These are phyloP conservation scores for Phrynocephalus forsythii DNA, from an alignment of 2,797 vertebrate species.

Conservation along the genomic window DNA sequence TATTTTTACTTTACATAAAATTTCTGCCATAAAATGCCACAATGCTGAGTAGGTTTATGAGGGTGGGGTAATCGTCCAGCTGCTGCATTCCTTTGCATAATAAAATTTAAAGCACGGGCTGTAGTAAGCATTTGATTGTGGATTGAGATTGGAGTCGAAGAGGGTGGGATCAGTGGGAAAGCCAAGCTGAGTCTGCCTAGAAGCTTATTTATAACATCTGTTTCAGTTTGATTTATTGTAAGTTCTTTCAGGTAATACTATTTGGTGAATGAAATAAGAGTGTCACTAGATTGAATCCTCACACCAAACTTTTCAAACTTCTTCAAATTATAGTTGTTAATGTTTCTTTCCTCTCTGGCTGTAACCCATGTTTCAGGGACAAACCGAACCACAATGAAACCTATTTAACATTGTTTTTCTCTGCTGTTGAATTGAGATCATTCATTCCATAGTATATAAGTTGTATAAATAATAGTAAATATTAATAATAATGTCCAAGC, in stretches of 20 bases:
- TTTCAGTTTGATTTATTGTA: too few relatives aligned
- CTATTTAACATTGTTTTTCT: neutral
- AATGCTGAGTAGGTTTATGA: slow-evolving; percentile 66
- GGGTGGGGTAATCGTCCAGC: slow-evolving; percentile 61
- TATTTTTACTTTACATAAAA: neutral
- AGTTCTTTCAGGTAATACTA: too few relatives aligned
- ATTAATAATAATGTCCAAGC: neutral
- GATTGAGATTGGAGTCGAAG: neutral
- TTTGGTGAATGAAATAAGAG: too few relatives aligned
- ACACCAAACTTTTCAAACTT: neutral
- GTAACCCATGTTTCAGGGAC: neutral
- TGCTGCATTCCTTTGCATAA: slow-evolving; percentile 76
- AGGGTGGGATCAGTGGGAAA: too few relatives aligned
- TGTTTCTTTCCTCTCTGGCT: neutral
- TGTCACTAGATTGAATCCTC: too few relatives aligned
- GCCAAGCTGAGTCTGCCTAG: too few relatives aligned
- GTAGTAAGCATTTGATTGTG: neutral
- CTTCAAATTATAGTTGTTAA: neutral
- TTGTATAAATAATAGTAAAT: too few relatives aligned
- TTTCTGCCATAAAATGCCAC: neutral
- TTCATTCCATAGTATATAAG: too few relatives aligned
- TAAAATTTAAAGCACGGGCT: slow-evolving; percentile 67
- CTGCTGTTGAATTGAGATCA: neutral
- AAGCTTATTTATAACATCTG: too few relatives aligned
- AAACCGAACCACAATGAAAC: neutral